Percentiles rank a stretch among this genome's conserved stretches.
phyloP scores from a whole-genome alignment of 2,113 vertebrate species.

The Ictalurus punctatus region DNA sequence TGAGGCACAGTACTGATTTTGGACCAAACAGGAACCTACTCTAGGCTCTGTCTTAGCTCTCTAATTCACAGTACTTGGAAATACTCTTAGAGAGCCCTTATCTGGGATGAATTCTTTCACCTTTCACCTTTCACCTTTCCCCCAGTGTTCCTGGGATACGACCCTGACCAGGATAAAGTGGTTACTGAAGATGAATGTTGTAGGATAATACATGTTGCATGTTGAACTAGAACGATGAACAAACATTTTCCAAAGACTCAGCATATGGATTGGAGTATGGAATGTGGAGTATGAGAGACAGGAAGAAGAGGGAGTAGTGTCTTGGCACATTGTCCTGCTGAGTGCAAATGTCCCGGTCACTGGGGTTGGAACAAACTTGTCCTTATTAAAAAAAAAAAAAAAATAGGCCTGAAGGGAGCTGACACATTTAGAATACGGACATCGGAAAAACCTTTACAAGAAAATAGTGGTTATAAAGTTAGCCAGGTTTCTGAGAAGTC shows the following conservation, averaged over 20 bases:
- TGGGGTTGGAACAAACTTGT: neutral
- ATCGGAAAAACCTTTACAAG: no score
- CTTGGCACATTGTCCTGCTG: neutral
- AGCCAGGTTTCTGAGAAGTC: neutral
- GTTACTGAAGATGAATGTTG: neutral
- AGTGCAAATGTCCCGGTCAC: neutral
- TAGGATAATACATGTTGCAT: neutral
- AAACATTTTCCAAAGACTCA: neutral
- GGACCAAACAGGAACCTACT: neutral
- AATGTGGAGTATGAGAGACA: neutral
- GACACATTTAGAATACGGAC: neutral
- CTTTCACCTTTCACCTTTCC: no score
- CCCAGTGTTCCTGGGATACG: neutral
- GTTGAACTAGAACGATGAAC: neutral
- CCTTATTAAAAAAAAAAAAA: neutral
- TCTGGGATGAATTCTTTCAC: no score
- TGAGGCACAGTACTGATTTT: neutral
- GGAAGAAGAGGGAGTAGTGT: neutral
- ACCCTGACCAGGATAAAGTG: neutral
- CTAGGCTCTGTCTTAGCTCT: neutral
- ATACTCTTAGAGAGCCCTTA: neutral
- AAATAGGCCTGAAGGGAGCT: neutral
- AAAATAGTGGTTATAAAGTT: neutral
- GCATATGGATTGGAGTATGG: neutral
- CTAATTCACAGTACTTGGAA: neutral